These are phyloP conservation scores for Euglossa dilemma DNA, from an alignment of 1,140 invertebrate species.

Conservation along the genomic window DNA sequence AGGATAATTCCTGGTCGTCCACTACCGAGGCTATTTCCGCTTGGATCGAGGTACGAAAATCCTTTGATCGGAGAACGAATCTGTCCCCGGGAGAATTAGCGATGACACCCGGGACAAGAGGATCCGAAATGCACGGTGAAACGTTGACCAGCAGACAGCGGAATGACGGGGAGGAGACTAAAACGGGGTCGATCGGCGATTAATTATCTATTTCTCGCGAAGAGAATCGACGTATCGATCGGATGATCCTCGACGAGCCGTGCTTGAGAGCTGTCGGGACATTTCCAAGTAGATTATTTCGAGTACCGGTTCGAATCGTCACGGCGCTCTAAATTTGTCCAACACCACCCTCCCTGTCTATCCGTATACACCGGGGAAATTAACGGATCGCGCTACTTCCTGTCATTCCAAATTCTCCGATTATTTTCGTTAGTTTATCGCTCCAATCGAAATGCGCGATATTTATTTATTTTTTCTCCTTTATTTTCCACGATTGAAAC, in stretches of 20 bases:
- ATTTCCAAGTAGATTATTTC: conserved; percentile 29
- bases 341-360: not conserved
- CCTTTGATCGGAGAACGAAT: conserved; percentile 22
- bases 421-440: not conserved
- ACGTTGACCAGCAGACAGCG: conserved; percentile 1
- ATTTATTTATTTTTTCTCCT: no score
- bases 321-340: conserved; percentile 8
- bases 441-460: no score
- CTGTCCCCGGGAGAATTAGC: conserved; percentile 22
- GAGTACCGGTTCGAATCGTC: not conserved
- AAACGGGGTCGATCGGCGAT: conserved; percentile 45
- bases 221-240: conserved; percentile 44
- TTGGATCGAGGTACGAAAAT: not conserved
- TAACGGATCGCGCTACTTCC: not conserved
- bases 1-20: conserved; percentile 6
- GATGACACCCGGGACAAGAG: conserved; percentile 30
- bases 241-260: not conserved
- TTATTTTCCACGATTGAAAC: no score
- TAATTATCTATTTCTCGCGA: conserved; percentile 54
- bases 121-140: conserved; percentile 36
- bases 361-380: not conserved
- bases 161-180: not conserved
- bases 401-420: not conserved
- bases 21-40: not conserved
- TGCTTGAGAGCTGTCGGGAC: not conserved